A percentile compares a stretch with the other conserved stretches of the same genome.
phyloP scores from a whole-genome alignment of 64 coral and sea anemone species.

The Montipora foliosa region DNA sequence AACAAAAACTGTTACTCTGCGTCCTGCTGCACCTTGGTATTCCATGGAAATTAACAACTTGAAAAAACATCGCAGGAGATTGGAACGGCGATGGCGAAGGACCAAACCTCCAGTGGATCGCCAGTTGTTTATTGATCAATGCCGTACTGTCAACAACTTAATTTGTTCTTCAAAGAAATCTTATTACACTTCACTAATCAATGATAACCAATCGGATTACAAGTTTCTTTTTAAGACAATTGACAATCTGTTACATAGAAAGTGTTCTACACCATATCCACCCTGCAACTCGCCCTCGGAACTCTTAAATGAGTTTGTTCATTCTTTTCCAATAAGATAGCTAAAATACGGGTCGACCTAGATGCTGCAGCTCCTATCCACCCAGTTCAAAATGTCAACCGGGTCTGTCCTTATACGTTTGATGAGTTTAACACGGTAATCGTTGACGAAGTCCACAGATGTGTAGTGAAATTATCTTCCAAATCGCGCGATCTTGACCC shows the following conservation, averaged over 20 bases:
- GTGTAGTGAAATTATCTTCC: conserved; percentile 18
- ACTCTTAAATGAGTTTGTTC: not conserved
- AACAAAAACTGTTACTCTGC: no score
- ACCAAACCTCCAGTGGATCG: not conserved
- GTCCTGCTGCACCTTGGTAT: no score
- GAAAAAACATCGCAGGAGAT: not conserved
- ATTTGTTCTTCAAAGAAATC: conserved; percentile 21
- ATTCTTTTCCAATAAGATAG: conserved; percentile 31
- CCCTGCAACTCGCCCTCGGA: not conserved
- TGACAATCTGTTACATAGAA: conserved; percentile 6
- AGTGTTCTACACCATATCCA: conserved; percentile 1
- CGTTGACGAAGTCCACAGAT: conserved; percentile 1
- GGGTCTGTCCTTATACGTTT: conserved; percentile 15
- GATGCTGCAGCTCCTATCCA: conserved; percentile 12
- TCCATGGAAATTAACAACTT: not conserved
- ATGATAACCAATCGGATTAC: not conserved
- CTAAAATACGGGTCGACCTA: conserved; percentile 30
- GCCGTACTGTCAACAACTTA: conserved; percentile 5
- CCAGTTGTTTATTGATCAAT: conserved; percentile 42
- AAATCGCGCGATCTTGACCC: conserved; percentile 15
- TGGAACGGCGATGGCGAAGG: not conserved
- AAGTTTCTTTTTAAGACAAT: conserved; percentile 9
- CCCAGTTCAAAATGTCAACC: not conserved
- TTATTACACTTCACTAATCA: conserved; percentile 16
- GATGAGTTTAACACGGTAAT: conserved; percentile 7